phyloP scores from a whole-genome alignment of 2,113 vertebrate species.

The Labeo catla region DNA sequence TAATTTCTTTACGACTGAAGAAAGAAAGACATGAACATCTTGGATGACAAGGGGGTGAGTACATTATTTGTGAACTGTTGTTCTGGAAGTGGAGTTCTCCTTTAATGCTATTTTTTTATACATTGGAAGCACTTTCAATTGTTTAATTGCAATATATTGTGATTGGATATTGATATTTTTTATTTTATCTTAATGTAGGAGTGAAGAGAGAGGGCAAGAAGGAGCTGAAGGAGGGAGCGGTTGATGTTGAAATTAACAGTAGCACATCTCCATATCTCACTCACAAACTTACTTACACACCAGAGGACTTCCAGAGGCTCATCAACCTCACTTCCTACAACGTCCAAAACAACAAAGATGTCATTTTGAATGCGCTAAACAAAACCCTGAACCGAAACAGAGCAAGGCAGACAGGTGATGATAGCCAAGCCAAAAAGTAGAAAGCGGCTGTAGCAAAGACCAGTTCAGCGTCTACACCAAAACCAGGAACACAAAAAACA shows the following conservation, averaged over 20 bases:
- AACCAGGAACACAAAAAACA: background rate
- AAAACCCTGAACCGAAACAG: no score
- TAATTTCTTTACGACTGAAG: no score
- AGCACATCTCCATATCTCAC: no score
- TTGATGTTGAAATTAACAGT: constrained; percentile 74
- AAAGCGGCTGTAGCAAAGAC: background rate
- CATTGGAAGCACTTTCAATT: background rate
- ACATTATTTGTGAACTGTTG: no score
- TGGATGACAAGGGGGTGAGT: no score
- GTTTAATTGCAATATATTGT: background rate
- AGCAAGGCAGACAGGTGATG: background rate
- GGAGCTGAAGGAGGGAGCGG: constrained; percentile 68
- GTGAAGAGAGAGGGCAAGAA: constrained; percentile 70
- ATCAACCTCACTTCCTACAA: constrained; percentile 60
- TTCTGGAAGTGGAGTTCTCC: no score
- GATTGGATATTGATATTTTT: background rate
- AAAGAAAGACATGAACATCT: no score
- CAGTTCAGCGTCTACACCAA: background rate
- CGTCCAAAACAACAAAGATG: constrained; percentile 71
- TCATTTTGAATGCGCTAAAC: no score
- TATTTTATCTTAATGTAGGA: constrained; percentile 64
- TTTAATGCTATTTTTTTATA: no score
- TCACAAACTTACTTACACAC: no score
- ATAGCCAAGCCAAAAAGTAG: background rate
- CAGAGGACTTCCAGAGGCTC: no score